Base-by-base conservation (phyloP, 1,140 invertebrate genomes). In the Achroia grisella region DNA sequence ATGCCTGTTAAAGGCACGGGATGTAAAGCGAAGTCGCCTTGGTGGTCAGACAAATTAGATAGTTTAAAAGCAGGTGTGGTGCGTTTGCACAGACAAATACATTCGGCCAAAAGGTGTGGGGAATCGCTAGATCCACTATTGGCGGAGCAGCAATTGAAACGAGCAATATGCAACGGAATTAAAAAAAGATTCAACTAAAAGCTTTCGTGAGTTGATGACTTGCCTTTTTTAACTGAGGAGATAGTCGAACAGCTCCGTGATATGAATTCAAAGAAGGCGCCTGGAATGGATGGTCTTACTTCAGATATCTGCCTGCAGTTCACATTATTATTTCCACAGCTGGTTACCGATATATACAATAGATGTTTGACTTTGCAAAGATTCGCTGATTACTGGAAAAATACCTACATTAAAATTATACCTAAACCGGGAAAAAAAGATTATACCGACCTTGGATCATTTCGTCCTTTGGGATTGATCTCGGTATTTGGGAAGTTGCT, bases 241-340 rank as follows among this genome's bases (percentile, higher is more conserved):
- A 30, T 65, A 5, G 8, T 51, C n/a, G 34, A 52, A 2, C 10
- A 8, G 8, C 44, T 61, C 0, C 32, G 48, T 1, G 14, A 8
- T 2, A 66, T 66, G 46, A 49, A 39, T 12, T 29, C 42, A 2
- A 56, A 54, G 4, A 58, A 55, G 27, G 48, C n/a, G n/a, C n/a
- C n/a, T n/a, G n/a, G n/a, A n/a, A n/a, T n/a, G n/a, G n/a, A n/a
- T n/a, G n/a, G n/a, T n/a, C n/a, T n/a, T n/a, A n/a, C n/a, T n/a
- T n/a, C n/a, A n/a, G n/a, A n/a, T n/a, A n/a, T n/a, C n/a, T n/a
- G n/a, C n/a, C n/a, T n/a, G n/a, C n/a, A n/a, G n/a, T n/a, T n/a
- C n/a, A n/a, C n/a, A n/a, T n/a, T 55, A 0, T 0, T 1, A 0
- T 53, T 45, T 17, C 61, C 55, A 0, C 17, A 47, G 6, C 13